Base-by-base conservation (phyloP, 2,113 vertebrate genomes). In the Isichthys henryi region DNA sequence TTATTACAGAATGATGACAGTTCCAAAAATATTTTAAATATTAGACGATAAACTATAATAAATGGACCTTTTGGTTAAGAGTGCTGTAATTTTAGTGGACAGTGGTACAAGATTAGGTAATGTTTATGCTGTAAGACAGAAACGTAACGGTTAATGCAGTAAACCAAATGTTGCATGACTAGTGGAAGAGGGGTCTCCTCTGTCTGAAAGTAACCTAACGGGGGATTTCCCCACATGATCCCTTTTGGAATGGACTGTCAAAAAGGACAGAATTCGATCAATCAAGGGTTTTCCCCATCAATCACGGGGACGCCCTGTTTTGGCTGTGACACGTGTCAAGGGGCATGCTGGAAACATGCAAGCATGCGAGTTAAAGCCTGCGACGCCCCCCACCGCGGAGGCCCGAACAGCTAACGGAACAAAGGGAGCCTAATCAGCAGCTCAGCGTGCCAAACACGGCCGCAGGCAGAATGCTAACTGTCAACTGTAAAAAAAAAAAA, bases 401-500 rank as follows among this genome's bases (percentile, higher is more conserved):
- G 53, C 39, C 82, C 1, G 9, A 7, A 53, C 15, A n/a, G 52
- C 80, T 45, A 49, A 66, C 82, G 5, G 23, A 85, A 86, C 52
- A 21, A 85, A 85, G 56, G 88, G 21, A 62, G 6, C 19, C 48
- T 27, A 89, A 52, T 43, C 5, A 21, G n/a, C 2, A 3, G 13
- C 48, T 21, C 17, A 2, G 17, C 15, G 6, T n/a, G 23, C 27
- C 2, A 7, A 80, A 53, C 74, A n/a, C 35, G 49, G 31, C 82
- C 53, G 9, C 50, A 62, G 35, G 43, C 35, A 62, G 56, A 89
- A 48, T 6, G 39, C 27, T 13, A 53, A 53, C 50, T 23, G 48
- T 31, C 10, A 53, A 86, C n/a, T 35, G 85, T 31, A 58, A 74
- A 89, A 74, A 56, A 27, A 43, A 49, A 89, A 49, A 89, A 39